These are phyloP conservation scores for Drosophila siamana DNA, from an alignment of 2,888 invertebrate genomes.

Conservation along the genomic window DNA sequence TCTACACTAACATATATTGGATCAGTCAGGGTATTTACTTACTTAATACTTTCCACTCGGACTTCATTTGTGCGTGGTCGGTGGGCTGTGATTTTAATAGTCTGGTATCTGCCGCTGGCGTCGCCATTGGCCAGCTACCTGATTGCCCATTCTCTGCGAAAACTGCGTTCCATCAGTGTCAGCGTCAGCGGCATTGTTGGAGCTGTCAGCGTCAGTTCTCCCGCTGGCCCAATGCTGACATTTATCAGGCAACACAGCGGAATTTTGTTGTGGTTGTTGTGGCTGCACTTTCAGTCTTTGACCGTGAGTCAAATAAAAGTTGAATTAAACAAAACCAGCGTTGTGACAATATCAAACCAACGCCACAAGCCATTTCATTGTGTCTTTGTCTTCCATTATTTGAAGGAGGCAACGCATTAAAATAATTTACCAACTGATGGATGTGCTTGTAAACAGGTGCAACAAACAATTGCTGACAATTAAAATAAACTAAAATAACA, in stretches of 20 bases:
- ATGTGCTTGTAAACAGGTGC: background rate
- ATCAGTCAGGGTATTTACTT: slow-evolving; percentile 20
- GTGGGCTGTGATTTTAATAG: slow-evolving; percentile 42
- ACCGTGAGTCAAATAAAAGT: slow-evolving; percentile 40
- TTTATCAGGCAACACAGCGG: slow-evolving; percentile 63
- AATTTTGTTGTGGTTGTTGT: slow-evolving; percentile 38
- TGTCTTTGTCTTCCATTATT: slow-evolving; percentile 13
- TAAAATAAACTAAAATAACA: background rate
- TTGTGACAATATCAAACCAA: slow-evolving; percentile 11
- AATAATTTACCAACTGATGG: slow-evolving; percentile 15
- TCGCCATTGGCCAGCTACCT: slow-evolving; percentile 26
- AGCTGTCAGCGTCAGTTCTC: slow-evolving; percentile 51
- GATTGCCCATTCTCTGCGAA: slow-evolving; percentile 21
- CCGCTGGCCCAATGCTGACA: slow-evolving; percentile 42
- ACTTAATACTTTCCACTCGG: slow-evolving; percentile 2
- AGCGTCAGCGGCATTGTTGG: slow-evolving; percentile 48
- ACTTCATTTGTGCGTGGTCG: slow-evolving; percentile 13
- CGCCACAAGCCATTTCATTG: slow-evolving; percentile 24
- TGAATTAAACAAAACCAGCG: slow-evolving; percentile 37
- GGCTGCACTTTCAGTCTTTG: slow-evolving; percentile 46
- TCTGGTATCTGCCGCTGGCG: slow-evolving; percentile 33
- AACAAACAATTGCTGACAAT: background rate
- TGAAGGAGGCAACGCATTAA: background rate
- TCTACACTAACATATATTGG: background rate
- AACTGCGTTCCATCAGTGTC: slow-evolving; percentile 61